Conservation (phyloP, 2,888 invertebrate genomes). For the Petrolisthes manimaculis region DNA sequence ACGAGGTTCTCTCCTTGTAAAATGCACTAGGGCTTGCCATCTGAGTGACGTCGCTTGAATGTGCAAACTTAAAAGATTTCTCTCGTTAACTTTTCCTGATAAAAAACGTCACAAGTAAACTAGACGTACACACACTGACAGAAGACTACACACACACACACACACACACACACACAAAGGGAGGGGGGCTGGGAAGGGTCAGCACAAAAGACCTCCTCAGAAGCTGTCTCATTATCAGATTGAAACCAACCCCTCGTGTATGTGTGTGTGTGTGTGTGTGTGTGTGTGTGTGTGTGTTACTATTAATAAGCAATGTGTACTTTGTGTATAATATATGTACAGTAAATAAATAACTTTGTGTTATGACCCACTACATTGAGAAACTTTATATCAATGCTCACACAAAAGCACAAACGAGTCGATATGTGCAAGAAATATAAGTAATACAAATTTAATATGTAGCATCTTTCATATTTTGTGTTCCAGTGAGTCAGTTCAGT, state of each 20-base stretch:
- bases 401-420: background rate
- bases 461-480: too few species aligned
- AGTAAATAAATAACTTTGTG: too few species aligned
- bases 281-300: background rate
- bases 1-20: too few species aligned
- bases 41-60: too few species aligned
- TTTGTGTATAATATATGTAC: too few species aligned
- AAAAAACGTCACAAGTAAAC: background rate
- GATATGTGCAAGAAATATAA: background rate
- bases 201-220: background rate
- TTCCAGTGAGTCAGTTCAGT: too few species aligned
- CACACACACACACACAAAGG: background rate
- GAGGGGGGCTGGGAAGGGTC: background rate
- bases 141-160: background rate
- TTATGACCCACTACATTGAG: too few species aligned
- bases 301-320: too few species aligned
- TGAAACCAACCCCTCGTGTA: background rate
- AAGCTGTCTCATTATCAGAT: background rate
- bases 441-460: too few species aligned
- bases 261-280: constrained; percentile 12
- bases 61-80: too few species aligned
- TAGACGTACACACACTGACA: background rate
- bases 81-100: background rate
- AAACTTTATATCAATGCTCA: background rate
- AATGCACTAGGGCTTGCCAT: too few species aligned